Evolutionary conservation across 2,888 invertebrate species (phyloP), one percentile per base, ranked within the genome.

Genomic region (Cordilura impudica): DNA sequence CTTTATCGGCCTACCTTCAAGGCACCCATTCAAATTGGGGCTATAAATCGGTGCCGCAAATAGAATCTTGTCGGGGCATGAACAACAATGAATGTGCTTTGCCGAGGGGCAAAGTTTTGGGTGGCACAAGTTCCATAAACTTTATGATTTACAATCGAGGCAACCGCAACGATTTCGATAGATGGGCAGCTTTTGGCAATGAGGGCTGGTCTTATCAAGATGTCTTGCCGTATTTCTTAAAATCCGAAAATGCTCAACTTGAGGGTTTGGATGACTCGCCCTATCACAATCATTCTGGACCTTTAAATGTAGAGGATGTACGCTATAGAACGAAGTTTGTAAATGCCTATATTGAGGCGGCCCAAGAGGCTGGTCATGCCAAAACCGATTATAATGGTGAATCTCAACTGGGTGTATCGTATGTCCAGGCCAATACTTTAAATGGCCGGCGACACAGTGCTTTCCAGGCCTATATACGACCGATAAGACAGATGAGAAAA

Each of bases 121-220:
- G 93, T 0, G 93, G 93, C 2, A 90, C 91, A 0, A 92, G 92
- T 73, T 91, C 92, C 51, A 91, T 93, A 39, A 93, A 93, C 85
- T 93, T 91, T 83, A 93, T 93, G 93, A 92, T 94, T 78, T 95
- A 95, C 87, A 93, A 95, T 7, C 91, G 96, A 65, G 96, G 96
- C 6, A 92, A 94, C 83, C 92, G 91, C 1, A 89, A 90, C 6
- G 95, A 96, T 85, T 96, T 94, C 89, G 94, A 96, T 84, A 90
- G 91, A 83, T 87, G 96, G 93, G 93, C 92, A 0, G 90, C 89
- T 0, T 91, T 91, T 14, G 95, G 95, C 1, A 95, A 95, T 85
- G 90, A 91, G 4, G 95, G 95, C 49, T 96, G 96, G 96, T 92
- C 94, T 1, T 93, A 93, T 83, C 84, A 90, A 0, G 93, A 93